Percentiles rank a stretch among this genome's conserved stretches.
Evolutionary conservation across 2,113 vertebrate species (phyloP).

Genomic region (Motacilla tschutschensis): DNA sequence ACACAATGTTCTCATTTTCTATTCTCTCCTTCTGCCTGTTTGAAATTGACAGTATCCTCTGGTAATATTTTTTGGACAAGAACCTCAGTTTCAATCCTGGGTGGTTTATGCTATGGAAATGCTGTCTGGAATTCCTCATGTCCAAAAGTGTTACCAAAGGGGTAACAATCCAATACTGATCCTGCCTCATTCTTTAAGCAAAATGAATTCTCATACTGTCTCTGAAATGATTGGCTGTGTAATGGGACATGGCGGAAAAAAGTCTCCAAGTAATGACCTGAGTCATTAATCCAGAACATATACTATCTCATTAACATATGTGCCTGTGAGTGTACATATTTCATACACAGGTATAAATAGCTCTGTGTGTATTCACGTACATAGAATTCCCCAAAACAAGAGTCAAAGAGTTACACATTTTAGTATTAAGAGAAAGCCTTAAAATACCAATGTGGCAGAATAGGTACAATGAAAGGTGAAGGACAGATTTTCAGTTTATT

Average conservation of each 20-base stretch:
- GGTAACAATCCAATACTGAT: not conserved
- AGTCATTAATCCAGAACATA: not conserved
- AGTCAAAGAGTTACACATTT: not conserved
- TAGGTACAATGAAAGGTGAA: not conserved
- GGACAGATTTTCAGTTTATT: not conserved
- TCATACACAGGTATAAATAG: not conserved
- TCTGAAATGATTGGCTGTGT: not conserved
- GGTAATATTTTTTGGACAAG: not conserved
- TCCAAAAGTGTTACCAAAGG: not conserved
- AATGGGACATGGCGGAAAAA: not conserved
- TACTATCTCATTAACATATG: not conserved
- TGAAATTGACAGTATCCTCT: not conserved
- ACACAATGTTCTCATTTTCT: slow-evolving; percentile 19
- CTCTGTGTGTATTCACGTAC: not conserved
- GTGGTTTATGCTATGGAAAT: not conserved
- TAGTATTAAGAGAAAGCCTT: not conserved
- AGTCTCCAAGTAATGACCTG: not conserved
- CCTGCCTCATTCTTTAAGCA: not conserved
- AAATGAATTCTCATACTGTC: not conserved
- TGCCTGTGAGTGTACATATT: not conserved
- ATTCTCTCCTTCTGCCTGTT: not conserved
- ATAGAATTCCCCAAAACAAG: not conserved
- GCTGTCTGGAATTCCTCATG: not conserved
- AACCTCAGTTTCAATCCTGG: not conserved
- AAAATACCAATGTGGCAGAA: not conserved